phyloP scores from a whole-genome alignment of 2,797 vertebrate genomes.

The Falco biarmicus region DNA sequence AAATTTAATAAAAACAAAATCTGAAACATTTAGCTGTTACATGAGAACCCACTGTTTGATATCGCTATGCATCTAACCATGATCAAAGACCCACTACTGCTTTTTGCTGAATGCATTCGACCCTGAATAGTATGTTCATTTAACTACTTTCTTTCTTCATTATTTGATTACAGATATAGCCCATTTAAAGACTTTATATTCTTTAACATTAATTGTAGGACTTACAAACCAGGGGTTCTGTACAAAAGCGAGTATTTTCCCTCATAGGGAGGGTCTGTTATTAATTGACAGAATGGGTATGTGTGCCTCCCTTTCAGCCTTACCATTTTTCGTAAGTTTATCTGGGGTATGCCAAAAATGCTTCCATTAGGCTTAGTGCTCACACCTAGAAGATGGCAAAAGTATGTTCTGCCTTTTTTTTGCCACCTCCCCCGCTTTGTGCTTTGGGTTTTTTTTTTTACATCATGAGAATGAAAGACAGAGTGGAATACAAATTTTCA shows the following conservation, averaged over 20 bases:
- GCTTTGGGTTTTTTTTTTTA: background rate
- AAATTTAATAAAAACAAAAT: slow-evolving; percentile 85
- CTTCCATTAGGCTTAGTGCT: slow-evolving; percentile 30
- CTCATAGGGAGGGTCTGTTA: slow-evolving; percentile 52
- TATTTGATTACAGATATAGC: slow-evolving; percentile 80
- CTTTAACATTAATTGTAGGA: slow-evolving; percentile 76
- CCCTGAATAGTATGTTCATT: slow-evolving; percentile 78
- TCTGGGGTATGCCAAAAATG: slow-evolving; percentile 50
- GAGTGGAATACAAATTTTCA: slow-evolving; percentile 8
- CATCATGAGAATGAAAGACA: background rate
- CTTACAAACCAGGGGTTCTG: slow-evolving; percentile 69
- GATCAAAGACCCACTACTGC: slow-evolving; percentile 83
- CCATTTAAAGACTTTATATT: slow-evolving; percentile 70
- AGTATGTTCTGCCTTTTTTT: background rate
- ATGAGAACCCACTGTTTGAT: slow-evolving; percentile 81
- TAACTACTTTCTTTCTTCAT: slow-evolving; percentile 75
- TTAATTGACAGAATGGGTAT: slow-evolving; percentile 46
- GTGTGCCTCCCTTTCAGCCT: background rate
- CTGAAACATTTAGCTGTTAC: slow-evolving; percentile 82
- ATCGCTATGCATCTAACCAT: slow-evolving; percentile 80
- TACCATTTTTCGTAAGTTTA: slow-evolving; percentile 29
- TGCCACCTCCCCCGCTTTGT: background rate
- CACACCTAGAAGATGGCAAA: slow-evolving; percentile 1
- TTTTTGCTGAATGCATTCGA: slow-evolving; percentile 76
- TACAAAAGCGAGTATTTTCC: slow-evolving; percentile 60